A percentile compares a stretch with the other conserved stretches of the same genome.
Evolutionary conservation across 2,888 invertebrate genomes (phyloP).

Genomic region (Aethes cnicana): DNA sequence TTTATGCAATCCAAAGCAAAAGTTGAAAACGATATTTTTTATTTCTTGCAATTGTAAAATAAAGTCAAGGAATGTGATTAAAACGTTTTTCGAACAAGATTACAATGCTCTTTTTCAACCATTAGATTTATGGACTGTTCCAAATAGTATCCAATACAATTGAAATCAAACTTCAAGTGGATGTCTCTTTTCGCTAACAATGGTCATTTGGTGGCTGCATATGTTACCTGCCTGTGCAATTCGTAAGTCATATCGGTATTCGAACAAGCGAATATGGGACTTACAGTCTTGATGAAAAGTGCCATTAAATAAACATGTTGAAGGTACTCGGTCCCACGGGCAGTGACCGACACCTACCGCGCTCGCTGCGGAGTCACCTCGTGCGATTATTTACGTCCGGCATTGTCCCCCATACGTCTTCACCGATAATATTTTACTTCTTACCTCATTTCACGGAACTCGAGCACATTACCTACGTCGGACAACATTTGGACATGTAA

Average conservation of each 20-base stretch:
- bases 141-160: constrained; percentile 21
- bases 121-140: constrained; percentile 25
- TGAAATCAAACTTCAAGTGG: constrained; percentile 37
- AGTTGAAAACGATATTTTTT: not conserved
- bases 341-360: constrained; percentile 64
- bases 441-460: constrained; percentile 73
- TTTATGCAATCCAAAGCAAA: constrained; percentile 3
- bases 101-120: constrained; percentile 18
- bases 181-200: constrained; percentile 54
- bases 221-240: constrained; percentile 31
- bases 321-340: constrained; percentile 58
- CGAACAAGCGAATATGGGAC: constrained; percentile 6
- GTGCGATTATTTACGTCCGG: constrained; percentile 54
- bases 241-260: constrained; percentile 8
- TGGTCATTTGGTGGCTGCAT: constrained; percentile 32
- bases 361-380: constrained; percentile 47
- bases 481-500: constrained; percentile 78
- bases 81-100: constrained; percentile 18
- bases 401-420: constrained; percentile 55
- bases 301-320: constrained; percentile 42
- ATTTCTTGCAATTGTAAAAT: constrained; percentile 8
- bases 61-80: constrained; percentile 10
- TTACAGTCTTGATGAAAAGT: constrained; percentile 19
- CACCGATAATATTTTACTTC: constrained; percentile 63
- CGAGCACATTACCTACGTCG: constrained; percentile 59